Conservation (phyloP, 2,888 invertebrate species). For the Drosophila peninsularis region DNA sequence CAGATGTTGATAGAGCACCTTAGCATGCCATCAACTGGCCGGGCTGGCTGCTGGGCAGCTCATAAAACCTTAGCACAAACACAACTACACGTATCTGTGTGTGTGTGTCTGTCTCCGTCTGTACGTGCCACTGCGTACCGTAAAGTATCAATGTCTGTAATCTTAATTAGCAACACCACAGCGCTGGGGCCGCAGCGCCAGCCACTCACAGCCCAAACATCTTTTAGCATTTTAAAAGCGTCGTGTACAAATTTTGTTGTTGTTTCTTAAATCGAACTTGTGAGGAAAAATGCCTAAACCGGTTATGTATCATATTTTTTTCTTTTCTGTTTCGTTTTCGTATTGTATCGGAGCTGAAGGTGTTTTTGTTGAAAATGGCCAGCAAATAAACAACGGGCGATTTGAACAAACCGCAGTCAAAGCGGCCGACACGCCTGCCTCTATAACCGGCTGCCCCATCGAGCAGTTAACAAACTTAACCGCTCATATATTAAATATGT, state of each 20-base stretch:
- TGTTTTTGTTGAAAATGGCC: slow-evolving; percentile 73
- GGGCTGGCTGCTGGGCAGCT: slow-evolving; percentile 24
- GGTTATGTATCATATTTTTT: slow-evolving; percentile 58
- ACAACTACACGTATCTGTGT: slow-evolving; percentile 29
- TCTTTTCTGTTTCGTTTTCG: slow-evolving; percentile 10
- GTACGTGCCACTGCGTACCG: slow-evolving; percentile 72
- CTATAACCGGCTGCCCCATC: slow-evolving; percentile 59
- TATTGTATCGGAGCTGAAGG: slow-evolving; percentile 59
- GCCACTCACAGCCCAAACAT: slow-evolving; percentile 60
- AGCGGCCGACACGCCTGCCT: slow-evolving; percentile 57
- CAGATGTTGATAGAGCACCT: slow-evolving; percentile 73
- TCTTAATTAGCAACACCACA: slow-evolving; percentile 77
- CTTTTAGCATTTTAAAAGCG: slow-evolving; percentile 76
- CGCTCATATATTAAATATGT: slow-evolving; percentile 35
- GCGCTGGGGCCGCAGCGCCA: slow-evolving; percentile 52
- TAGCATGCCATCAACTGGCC: slow-evolving; percentile 54
- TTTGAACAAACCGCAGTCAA: slow-evolving; percentile 52
- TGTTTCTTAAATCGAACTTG: slow-evolving; percentile 17
- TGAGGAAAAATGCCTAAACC: slow-evolving; percentile 55
- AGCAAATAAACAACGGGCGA: slow-evolving; percentile 66
- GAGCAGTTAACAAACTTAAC: slow-evolving; percentile 41
- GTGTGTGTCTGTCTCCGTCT: slow-evolving; percentile 29
- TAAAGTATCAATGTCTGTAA: slow-evolving; percentile 78
- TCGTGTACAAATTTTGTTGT: slow-evolving; percentile 50
- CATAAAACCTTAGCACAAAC: slow-evolving; percentile 2